phyloP scores from a whole-genome alignment of 1,140 invertebrate genomes.

The Eriosoma lanigerum region DNA sequence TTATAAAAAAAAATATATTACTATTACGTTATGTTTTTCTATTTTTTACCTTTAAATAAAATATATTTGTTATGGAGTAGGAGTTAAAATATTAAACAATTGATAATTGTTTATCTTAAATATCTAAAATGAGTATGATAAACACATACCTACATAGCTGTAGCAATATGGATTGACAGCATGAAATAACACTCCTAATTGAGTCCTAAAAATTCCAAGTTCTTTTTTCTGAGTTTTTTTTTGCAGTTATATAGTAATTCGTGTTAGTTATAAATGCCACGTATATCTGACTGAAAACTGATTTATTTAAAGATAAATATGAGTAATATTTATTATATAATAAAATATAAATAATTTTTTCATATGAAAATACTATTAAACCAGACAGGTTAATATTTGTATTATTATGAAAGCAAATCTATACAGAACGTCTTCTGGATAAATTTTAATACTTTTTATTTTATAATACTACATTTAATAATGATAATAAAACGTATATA shows the following conservation, averaged over 20 bases:
- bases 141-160: background rate
- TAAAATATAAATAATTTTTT: no score
- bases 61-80: background rate
- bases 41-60: background rate
- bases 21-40: background rate
- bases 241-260: no score
- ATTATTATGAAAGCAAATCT: no score
- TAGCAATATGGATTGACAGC: background rate
- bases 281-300: background rate
- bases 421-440: no score
- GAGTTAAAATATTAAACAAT: conserved; percentile 12
- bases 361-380: no score
- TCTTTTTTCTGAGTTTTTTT: background rate
- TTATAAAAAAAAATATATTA: background rate
- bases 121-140: background rate
- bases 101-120: background rate
- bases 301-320: background rate
- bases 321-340: no score
- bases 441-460: no score
- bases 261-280: background rate
- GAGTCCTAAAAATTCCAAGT: background rate
- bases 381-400: no score
- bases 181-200: background rate
- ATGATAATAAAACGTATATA: no score
- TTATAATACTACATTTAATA: no score